phyloP scores from a whole-genome alignment of 1,140 invertebrate genomes.

The Galleria mellonella region DNA sequence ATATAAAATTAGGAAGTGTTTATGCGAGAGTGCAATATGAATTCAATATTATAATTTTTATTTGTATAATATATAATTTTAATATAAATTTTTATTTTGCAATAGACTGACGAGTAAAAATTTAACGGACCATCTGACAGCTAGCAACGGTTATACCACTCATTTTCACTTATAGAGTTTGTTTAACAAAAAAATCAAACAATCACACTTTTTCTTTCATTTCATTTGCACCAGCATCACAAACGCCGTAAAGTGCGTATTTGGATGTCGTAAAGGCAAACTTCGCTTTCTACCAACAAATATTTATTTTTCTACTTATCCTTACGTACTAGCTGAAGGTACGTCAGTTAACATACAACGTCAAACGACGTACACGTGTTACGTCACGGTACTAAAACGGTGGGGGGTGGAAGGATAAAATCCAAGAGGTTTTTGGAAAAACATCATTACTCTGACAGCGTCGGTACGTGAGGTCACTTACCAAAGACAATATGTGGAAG shows the following conservation, averaged over 20 bases:
- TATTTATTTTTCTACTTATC: constrained; percentile 72
- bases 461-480: constrained; percentile 33
- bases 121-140: constrained; percentile 1
- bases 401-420: constrained; percentile 65
- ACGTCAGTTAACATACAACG: constrained; percentile 50
- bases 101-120: neutral
- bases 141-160: constrained; percentile 14
- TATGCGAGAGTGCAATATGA: constrained; percentile 39
- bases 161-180: constrained; percentile 23
- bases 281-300: constrained; percentile 68
- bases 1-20: constrained; percentile 49
- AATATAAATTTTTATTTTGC: too few species aligned
- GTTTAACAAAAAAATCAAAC: constrained; percentile 58
- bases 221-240: constrained; percentile 55
- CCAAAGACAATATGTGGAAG: constrained; percentile 44
- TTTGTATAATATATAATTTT: neutral
- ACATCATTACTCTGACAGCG: constrained; percentile 55
- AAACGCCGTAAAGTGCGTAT: constrained; percentile 42
- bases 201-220: constrained; percentile 71
- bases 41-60: constrained; percentile 7
- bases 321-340: constrained; percentile 38
- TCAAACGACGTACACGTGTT: constrained; percentile 46
- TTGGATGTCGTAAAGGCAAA: constrained; percentile 48
- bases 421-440: constrained; percentile 57
- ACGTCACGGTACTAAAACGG: constrained; percentile 44